phyloP scores from a whole-genome alignment of 2,113 vertebrate genomes.

The Galeopterus variegatus region DNA sequence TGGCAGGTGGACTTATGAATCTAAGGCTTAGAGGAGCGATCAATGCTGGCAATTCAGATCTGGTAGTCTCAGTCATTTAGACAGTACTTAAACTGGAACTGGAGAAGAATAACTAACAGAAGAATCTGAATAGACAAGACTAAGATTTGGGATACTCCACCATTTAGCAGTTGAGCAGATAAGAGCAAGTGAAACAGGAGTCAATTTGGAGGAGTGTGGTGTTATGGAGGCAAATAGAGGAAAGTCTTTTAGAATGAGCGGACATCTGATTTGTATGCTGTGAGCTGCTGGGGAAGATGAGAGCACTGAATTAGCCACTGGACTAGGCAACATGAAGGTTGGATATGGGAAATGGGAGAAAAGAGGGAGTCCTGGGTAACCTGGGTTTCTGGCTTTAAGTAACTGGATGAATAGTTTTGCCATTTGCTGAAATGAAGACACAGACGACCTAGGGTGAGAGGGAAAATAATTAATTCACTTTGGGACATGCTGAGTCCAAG shows the following conservation, averaged over 20 bases:
- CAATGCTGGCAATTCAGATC: background rate
- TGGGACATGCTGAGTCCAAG: background rate
- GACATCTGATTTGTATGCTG: background rate
- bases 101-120: background rate
- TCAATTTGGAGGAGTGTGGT: background rate
- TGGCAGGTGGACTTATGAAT: background rate
- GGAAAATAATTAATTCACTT: slow-evolving; percentile 17
- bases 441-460: background rate
- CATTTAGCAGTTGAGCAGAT: background rate
- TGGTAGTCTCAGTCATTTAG: background rate
- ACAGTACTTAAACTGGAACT: slow-evolving; percentile 9
- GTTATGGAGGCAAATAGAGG: background rate
- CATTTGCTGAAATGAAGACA: slow-evolving; percentile 21
- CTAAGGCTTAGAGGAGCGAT: background rate
- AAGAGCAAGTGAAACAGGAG: background rate
- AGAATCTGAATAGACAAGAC: background rate
- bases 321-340: background rate
- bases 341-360: background rate
- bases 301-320: background rate
- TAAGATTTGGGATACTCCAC: background rate
- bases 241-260: background rate
- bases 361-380: background rate
- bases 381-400: background rate
- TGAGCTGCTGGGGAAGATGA: background rate
- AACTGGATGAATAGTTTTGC: background rate